Evolutionary conservation across 2,888 invertebrate species (phyloP).

Genomic region (Ptychoptera albimana): DNA sequence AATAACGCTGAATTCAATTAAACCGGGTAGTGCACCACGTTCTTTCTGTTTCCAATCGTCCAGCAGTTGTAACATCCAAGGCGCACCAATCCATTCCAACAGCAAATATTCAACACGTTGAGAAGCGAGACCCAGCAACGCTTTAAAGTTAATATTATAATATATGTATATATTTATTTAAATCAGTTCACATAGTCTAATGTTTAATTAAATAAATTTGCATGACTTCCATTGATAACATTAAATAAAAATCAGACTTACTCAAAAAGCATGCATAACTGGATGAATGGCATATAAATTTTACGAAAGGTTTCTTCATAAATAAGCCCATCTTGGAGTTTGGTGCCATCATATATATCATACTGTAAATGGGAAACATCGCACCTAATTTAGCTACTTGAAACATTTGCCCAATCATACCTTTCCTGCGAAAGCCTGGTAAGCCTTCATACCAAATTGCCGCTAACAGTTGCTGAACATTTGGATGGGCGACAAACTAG

Average conservation of each 20-base stretch:
- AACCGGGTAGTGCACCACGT: conserved; percentile 60
- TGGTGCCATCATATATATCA: conserved; percentile 84
- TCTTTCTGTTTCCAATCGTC: conserved; percentile 64
- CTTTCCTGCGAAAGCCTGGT: conserved; percentile 87
- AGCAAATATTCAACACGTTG: conserved; percentile 75
- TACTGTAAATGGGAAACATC: conserved; percentile 86
- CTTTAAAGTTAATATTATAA: conserved; percentile 34
- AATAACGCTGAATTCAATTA: conserved; percentile 69
- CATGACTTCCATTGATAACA: conserved; percentile 2
- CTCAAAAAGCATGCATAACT: conserved; percentile 92
- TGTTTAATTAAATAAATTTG: not conserved
- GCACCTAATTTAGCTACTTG: conserved; percentile 76
- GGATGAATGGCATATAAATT: conserved; percentile 93
- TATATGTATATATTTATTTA: no score
- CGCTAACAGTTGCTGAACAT: conserved; percentile 89
- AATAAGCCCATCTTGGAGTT: conserved; percentile 74
- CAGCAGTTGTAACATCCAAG: conserved; percentile 58
- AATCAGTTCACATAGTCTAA: not conserved
- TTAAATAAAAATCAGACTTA: conserved; percentile 44
- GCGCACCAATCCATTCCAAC: conserved; percentile 62
- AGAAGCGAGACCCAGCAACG: conserved; percentile 82
- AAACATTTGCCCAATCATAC: conserved; percentile 70
- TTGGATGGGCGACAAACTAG: conserved; percentile 95
- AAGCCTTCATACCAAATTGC: conserved; percentile 97
- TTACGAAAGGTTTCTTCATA: conserved; percentile 96